Base-by-base conservation (phyloP, 64 coral and sea anemone genomes). In the Stylophora pistillata region DNA sequence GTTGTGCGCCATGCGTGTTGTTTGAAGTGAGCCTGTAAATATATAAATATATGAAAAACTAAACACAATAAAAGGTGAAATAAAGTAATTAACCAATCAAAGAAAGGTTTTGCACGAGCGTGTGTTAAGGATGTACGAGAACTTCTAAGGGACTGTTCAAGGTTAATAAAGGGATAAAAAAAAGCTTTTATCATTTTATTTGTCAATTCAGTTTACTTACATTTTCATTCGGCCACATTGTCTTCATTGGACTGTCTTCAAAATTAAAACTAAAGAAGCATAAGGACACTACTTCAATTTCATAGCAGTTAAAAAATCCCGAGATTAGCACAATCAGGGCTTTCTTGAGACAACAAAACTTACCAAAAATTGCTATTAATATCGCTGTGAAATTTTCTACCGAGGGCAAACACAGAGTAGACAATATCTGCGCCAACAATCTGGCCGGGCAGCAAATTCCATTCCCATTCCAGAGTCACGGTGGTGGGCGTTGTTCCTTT, bases 1-100 rank as follows among this genome's bases (percentile, higher is more conserved):
- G 73, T 23, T 1, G 90, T 96, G 58, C 55, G 82, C 94, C 94
- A 96, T 56, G 86, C 88, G 58, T 96, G 94, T 30, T 96, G 94
- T 37, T 63, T 59, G 18, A 95, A 91, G 25, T 73, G 62, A 64
- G n/a, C 53, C 86, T 93, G 20, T 14, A 61, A 85, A 79, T 58
- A n/a, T 65, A 55, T 17, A n/a, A 55, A 74, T 68, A 3, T 30
- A 14, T 25, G 16, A 77, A 55, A 10, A 37, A 61, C 10, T 30
- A 16, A 47, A 47, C 37, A 7, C 3, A 47, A 47, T 47, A 47
- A 47, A 47, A 4, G 7, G 37, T 47, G 3, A 47, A 47, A 47
- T 47, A 47, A 47, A 47, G 3, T 47, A 47, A 47, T 20, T 1
- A 26, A 58, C 25, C 20, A 29, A 21, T 9, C 30, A 62, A 30